Conservation (phyloP, 1,140 invertebrate genomes). For the Diuraphis noxia region DNA sequence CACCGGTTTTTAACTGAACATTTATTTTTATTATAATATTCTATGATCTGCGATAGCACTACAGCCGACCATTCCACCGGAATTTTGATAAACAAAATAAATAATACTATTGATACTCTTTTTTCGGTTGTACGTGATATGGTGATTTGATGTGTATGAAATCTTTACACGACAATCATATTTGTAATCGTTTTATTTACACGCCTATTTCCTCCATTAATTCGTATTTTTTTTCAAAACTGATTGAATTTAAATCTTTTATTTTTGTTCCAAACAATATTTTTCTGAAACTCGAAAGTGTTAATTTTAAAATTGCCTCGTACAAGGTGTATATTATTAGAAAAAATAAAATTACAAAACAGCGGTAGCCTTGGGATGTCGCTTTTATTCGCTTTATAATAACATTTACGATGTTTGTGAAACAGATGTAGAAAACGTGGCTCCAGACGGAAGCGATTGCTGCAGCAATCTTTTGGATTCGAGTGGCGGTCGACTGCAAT, state of each 20-base stretch:
- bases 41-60: not conserved
- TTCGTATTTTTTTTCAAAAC: not conserved
- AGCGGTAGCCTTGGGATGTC: not conserved
- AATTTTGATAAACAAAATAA: not conserved
- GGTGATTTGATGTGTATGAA: not conserved
- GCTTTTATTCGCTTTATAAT: not conserved
- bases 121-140: not conserved
- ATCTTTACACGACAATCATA: not conserved
- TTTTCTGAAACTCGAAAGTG: not conserved
- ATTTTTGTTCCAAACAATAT: not conserved
- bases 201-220: not conserved
- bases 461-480: not conserved
- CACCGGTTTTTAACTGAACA: not conserved
- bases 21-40: not conserved
- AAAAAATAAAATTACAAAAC: not conserved
- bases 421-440: constrained; percentile 49
- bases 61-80: not conserved
- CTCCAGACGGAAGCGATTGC: constrained; percentile 4
- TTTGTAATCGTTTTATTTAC: not conserved
- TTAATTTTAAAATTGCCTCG: no score
- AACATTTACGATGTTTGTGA: not conserved
- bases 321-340: no score
- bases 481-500: constrained; percentile 12
- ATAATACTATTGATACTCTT: not conserved
- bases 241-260: not conserved